A percentile compares a stretch with the other conserved stretches of the same genome.
Evolutionary conservation across 2,113 vertebrate genomes (phyloP).

Genomic region (Octodon degus): DNA sequence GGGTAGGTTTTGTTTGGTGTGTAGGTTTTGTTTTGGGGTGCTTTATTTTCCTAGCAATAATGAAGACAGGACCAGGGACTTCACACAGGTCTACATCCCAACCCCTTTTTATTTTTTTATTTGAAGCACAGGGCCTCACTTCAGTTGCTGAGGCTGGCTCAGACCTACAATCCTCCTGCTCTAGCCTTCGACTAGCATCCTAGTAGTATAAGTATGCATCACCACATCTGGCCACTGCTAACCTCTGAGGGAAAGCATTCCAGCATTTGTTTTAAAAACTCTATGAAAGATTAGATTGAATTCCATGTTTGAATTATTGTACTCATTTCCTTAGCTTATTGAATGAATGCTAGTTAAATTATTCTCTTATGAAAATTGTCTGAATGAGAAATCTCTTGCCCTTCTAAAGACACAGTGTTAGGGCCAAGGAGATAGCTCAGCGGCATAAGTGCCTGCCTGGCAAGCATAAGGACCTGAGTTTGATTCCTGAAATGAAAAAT

Average conservation of each 20-base stretch:
- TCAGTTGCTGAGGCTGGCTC: background rate
- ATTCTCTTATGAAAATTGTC: slow-evolving; percentile 15
- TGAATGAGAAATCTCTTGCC: background rate
- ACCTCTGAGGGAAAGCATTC: background rate
- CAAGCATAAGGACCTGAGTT: too few relatives aligned
- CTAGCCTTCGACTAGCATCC: background rate
- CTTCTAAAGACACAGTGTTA: background rate
- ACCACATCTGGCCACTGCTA: background rate
- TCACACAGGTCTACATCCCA: background rate
- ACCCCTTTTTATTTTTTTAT: background rate
- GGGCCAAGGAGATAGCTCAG: too few relatives aligned
- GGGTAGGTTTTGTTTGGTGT: too few relatives aligned
- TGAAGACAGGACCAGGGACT: background rate
- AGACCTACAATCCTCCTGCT: background rate
- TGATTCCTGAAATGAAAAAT: too few relatives aligned
- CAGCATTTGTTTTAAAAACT: slow-evolving; percentile 39
- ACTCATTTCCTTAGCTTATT: background rate
- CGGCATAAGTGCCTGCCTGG: too few relatives aligned
- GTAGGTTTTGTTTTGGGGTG: background rate
- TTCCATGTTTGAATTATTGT: background rate
- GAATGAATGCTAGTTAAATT: background rate
- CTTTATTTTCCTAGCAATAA: background rate
- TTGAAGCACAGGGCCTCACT: background rate
- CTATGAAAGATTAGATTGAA: background rate
- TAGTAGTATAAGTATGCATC: too few relatives aligned